phyloP scores from a whole-genome alignment of 2,113 vertebrate species.

The Brachyistius frenatus region DNA sequence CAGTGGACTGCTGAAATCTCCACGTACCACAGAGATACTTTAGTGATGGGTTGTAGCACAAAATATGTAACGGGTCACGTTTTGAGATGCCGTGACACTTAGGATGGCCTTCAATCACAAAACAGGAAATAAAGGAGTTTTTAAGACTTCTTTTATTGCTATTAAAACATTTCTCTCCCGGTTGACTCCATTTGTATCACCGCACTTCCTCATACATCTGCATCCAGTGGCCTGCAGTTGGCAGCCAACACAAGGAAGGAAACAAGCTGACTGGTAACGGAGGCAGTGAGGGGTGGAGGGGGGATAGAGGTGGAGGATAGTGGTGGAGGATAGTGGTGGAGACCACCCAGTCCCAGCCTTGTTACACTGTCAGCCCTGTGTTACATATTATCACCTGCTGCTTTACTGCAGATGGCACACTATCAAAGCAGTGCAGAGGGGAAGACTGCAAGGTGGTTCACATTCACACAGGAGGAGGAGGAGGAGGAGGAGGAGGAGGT shows the following conservation, averaged over 20 bases:
- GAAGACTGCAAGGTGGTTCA: not conserved
- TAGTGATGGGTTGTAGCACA: not conserved
- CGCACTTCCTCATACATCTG: not conserved
- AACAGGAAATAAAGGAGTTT: too few relatives aligned
- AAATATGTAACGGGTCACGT: not conserved
- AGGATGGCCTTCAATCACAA: not conserved
- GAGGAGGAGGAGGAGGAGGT: not conserved
- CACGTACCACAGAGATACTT: conserved; percentile 4
- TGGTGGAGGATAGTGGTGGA: conserved; percentile 42
- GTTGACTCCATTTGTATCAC: conserved; percentile 24
- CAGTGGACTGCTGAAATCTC: conserved; percentile 10
- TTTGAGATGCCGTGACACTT: not conserved
- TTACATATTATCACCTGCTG: conserved; percentile 68
- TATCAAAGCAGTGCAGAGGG: conserved; percentile 54
- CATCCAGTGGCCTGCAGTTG: conserved; percentile 5
- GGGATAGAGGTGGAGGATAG: too few relatives aligned
- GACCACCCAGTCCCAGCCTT: conserved; percentile 75
- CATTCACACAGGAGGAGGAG: not conserved
- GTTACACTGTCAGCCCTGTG: conserved; percentile 52
- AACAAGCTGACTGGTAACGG: not conserved
- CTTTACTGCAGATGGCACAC: conserved; percentile 73
- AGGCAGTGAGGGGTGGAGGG: not conserved
- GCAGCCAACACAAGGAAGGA: not conserved
- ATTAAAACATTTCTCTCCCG: not conserved
- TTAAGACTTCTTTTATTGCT: not conserved